A percentile compares a stretch with the other conserved stretches of the same genome.
Evolutionary conservation across 2,888 invertebrate genomes (phyloP).

Genomic region (Trachelus stipa): DNA sequence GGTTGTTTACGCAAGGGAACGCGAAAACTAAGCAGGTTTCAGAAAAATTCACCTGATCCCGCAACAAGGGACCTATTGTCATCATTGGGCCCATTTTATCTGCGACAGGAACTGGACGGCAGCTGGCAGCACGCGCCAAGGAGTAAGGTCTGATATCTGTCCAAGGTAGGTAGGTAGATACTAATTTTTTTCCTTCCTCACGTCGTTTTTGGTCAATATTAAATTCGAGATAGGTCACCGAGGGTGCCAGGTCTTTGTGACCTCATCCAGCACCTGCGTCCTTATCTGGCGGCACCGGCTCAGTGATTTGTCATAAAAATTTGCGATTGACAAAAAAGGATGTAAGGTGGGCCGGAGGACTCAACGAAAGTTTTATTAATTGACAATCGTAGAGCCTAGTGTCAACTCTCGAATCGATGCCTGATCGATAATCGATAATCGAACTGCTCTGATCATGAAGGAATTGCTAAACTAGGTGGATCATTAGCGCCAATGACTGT

Average conservation of each 20-base stretch:
- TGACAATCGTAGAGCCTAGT: neutral
- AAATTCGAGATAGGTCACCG: neutral
- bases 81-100: slow-evolving; percentile 40
- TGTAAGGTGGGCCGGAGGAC: neutral
- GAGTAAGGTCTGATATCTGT: slow-evolving; percentile 47
- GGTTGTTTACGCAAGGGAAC: slow-evolving; percentile 1
- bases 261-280: neutral
- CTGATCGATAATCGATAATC: neutral
- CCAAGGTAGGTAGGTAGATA: neutral
- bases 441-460: neutral
- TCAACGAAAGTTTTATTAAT: neutral
- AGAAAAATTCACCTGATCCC: slow-evolving; percentile 59
- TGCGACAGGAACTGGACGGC: slow-evolving; percentile 48
- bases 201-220: neutral
- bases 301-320: neutral
- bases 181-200: slow-evolving; percentile 14
- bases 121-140: slow-evolving; percentile 62
- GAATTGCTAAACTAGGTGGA: slow-evolving; percentile 1
- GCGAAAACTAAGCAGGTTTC: slow-evolving; percentile 38
- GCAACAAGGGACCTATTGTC: slow-evolving; percentile 58
- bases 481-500: slow-evolving; percentile 41
- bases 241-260: neutral
- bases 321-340: neutral
- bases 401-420: neutral
- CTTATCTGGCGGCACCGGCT: neutral